phyloP scores from a whole-genome alignment of 1,140 invertebrate species.

The Drosophila pandora region DNA sequence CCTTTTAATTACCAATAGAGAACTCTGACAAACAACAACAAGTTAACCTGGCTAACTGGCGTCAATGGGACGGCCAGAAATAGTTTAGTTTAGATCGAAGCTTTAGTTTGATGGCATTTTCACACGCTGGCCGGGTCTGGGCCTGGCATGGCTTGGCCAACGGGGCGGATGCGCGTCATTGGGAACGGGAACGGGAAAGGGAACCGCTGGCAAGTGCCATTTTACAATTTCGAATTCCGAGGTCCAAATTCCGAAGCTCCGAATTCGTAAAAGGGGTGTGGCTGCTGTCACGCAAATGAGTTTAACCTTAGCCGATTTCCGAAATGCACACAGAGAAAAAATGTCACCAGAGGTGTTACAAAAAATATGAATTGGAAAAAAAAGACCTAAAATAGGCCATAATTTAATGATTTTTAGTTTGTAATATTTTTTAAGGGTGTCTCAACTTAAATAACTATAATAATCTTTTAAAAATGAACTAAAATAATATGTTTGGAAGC shows the following conservation, averaged over 20 bases:
- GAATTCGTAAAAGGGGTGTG: conserved; percentile 15
- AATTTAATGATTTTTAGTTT: too few relatives aligned
- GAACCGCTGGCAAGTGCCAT: conserved; percentile 23
- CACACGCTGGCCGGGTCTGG: conserved; percentile 65
- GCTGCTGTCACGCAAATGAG: conserved; percentile 19
- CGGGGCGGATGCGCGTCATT: conserved; percentile 66
- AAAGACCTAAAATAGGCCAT: too few relatives aligned
- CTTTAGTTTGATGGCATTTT: conserved; percentile 68
- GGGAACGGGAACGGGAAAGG: neutral
- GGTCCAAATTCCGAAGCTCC: neutral
- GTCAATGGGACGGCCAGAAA: conserved; percentile 59
- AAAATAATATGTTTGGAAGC: too few relatives aligned
- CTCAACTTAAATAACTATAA: too few relatives aligned
- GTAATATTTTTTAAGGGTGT: too few relatives aligned
- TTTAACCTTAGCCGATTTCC: neutral
- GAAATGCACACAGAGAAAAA: neutral
- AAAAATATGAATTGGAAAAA: too few relatives aligned
- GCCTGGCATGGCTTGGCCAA: conserved; percentile 40
- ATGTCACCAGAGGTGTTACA: neutral
- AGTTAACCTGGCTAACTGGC: conserved; percentile 38
- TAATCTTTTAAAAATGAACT: too few relatives aligned
- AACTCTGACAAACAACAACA: conserved; percentile 16
- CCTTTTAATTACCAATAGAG: conserved; percentile 77
- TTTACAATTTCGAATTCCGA: conserved; percentile 7
- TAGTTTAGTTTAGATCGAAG: conserved; percentile 36